Evolutionary conservation across 2,113 vertebrate species (phyloP).

Genomic region (Anhinga anhinga): DNA sequence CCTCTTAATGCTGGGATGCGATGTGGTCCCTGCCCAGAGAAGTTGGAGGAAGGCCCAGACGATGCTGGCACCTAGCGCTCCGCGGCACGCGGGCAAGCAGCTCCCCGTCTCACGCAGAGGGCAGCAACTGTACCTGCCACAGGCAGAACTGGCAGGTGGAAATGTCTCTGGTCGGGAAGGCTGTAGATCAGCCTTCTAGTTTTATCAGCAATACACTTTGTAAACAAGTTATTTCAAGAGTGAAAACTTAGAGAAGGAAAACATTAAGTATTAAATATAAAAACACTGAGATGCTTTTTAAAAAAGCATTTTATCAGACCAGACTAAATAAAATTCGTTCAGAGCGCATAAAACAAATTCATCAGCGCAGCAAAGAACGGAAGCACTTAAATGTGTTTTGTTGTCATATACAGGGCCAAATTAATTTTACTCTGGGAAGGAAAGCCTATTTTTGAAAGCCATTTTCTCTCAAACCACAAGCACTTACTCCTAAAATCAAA

Average conservation of each 20-base stretch:
- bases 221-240: not conserved
- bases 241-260: not conserved
- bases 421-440: not conserved
- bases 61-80: not conserved
- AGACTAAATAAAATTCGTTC: not conserved
- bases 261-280: not conserved
- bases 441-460: not conserved
- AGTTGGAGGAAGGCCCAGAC: not conserved
- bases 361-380: not conserved
- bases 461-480: not conserved
- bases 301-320: not conserved
- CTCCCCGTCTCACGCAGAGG: rapidly evolving
- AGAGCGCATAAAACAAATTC: not conserved
- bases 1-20: not conserved
- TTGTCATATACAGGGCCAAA: not conserved
- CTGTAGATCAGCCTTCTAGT: not conserved
- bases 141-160: not conserved
- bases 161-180: not conserved
- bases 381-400: not conserved
- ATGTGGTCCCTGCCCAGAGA: rapidly evolving
- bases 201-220: not conserved
- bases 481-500: not conserved
- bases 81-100: rapidly evolving
- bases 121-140: too few relatives aligned
- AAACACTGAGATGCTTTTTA: rapidly evolving